Conservation (phyloP, 1,140 invertebrate genomes). For the Cyclargus thomasi region DNA sequence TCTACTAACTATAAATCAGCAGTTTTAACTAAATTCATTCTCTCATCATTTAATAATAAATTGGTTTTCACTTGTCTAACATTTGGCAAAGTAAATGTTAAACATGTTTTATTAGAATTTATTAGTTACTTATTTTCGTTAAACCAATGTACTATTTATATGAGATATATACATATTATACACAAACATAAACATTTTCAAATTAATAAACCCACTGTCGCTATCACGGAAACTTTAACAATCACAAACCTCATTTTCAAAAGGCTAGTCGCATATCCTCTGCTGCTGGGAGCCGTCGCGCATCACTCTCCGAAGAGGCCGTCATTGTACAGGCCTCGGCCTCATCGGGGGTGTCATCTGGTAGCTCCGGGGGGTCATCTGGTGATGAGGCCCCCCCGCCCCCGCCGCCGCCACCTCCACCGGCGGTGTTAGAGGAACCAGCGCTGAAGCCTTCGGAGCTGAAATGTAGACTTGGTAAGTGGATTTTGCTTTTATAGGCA, state of each 20-base stretch:
- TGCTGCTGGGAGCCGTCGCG: slow-evolving; percentile 55
- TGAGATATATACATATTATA: too few species aligned
- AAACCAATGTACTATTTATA: too few species aligned
- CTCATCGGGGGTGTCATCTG: slow-evolving; percentile 55
- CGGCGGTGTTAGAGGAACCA: slow-evolving; percentile 77
- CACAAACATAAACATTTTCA: too few species aligned
- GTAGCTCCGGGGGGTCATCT: slow-evolving; percentile 40
- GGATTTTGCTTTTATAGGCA: neutral
- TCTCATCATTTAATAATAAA: too few species aligned
- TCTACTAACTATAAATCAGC: too few species aligned
- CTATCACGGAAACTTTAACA: too few species aligned
- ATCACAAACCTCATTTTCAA: neutral
- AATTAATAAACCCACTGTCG: too few species aligned
- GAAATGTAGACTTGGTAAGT: slow-evolving; percentile 52
- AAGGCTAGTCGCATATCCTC: slow-evolving; percentile 62
- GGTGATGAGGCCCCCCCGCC: slow-evolving; percentile 76
- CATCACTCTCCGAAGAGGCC: slow-evolving; percentile 50
- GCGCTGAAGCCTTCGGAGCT: slow-evolving; percentile 78
- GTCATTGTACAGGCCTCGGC: slow-evolving; percentile 43
- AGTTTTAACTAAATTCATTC: too few species aligned
- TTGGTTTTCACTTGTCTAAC: too few species aligned
- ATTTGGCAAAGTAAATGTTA: too few species aligned
- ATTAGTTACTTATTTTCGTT: too few species aligned
- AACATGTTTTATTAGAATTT: too few species aligned
- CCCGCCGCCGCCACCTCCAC: slow-evolving; percentile 75